Evolutionary conservation across 2,888 invertebrate species (phyloP), one percentile per base, ranked within the genome.

Genomic region (Orthosia gracilis): DNA sequence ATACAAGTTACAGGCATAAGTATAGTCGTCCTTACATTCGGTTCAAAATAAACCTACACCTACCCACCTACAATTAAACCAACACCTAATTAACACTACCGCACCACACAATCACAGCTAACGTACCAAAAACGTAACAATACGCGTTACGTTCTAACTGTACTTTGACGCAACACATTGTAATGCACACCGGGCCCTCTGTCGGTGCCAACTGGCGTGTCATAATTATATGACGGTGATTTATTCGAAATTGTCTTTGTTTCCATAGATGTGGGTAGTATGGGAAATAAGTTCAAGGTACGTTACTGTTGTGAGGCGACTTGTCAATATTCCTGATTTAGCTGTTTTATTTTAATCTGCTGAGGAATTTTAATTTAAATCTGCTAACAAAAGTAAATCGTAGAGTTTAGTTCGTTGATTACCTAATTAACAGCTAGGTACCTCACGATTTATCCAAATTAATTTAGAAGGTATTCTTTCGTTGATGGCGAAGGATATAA

Each of bases 81-180:
- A 45, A 26, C 11, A 49, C 40, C 47, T 13, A 47, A 66, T 52
- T 47, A 57, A 64, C 40, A 63, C 17, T 17, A 52, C 7, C 18
- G 15, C 17, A 13, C 13, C 7, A 52, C 1, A 49, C 64, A 65
- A 47, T 62, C 31, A 57, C 57, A 58, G 49, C 23, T 49, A 76
- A 50, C 55, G 52, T 21, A 45, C 83, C 84, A 63, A 80, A 82
- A 63, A 76, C 57, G 78, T 77, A 81, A 85, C 85, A 86, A 86
- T 83, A 69, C 76, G 76, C 21, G 75, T 83, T 85, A 85, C 83
- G 76, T 79, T 86, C 78, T 86, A 86, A 86, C 85, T 85, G 85
- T 86, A 76, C 63, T 61, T 18, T 78, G 85, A 83, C 78, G 84
- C 70, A 62, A 69, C 7, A 31, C 49, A 79, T 86, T 85, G 57